Percentiles rank a stretch among this genome's conserved stretches.
These are phyloP conservation scores for Etheostoma nigrum DNA, from an alignment of 2,797 vertebrate species.

Conservation along the genomic window DNA sequence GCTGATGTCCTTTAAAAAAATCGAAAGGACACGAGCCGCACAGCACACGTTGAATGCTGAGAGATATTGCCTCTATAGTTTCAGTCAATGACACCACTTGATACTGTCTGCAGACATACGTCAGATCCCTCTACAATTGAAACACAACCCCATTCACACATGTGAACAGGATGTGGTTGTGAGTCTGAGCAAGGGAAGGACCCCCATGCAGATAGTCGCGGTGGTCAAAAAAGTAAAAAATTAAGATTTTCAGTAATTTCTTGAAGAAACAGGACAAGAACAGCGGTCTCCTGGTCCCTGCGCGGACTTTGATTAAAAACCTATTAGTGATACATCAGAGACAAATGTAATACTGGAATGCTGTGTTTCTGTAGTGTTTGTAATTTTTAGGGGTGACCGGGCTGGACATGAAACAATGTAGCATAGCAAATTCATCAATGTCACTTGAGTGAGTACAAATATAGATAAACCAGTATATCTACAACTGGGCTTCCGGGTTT, in stretches of 20 bases:
- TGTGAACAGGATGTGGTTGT: conserved; percentile 15
- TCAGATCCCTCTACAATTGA: conserved; percentile 33
- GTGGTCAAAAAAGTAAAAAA: too few relatives aligned
- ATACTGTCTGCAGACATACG: conserved; percentile 37
- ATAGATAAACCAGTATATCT: background rate
- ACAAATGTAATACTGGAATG: too few relatives aligned
- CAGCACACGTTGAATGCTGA: background rate
- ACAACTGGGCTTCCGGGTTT: background rate
- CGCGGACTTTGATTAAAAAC: too few relatives aligned
- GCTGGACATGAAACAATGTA: background rate
- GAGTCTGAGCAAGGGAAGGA: conserved; percentile 20
- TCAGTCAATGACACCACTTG: conserved; percentile 70
- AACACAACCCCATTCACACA: conserved; percentile 38
- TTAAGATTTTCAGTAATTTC: too few relatives aligned
- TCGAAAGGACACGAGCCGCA: conserved; percentile 60
- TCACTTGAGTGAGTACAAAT: background rate
- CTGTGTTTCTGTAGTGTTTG: too few relatives aligned
- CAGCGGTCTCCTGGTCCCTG: too few relatives aligned
- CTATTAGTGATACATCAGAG: too few relatives aligned
- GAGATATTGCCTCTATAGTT: conserved; percentile 59
- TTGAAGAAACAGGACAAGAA: background rate
- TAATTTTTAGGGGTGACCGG: too few relatives aligned
- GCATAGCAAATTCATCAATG: too few relatives aligned
- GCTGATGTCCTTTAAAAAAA: conserved; percentile 62
- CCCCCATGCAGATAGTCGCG: background rate